Percentiles rank a stretch among this genome's conserved stretches.
Conservation (phyloP, 2,888 invertebrate species). For the Psylliodes chrysocephalus region DNA sequence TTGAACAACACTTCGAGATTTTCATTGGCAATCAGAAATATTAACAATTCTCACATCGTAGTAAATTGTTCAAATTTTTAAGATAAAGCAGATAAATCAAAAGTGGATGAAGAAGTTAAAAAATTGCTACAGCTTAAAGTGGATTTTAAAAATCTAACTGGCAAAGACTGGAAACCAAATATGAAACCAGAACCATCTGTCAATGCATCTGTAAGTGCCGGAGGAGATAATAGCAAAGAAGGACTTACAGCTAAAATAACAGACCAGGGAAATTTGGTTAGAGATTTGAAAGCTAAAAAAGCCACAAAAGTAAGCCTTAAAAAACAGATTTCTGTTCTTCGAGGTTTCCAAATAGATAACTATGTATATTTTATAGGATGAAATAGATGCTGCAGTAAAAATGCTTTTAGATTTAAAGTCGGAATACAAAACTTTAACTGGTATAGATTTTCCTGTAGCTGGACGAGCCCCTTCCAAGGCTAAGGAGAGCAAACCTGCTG, state of each 20-base stretch:
- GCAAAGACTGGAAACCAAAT: slow-evolving; percentile 67
- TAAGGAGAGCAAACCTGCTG: slow-evolving; percentile 50
- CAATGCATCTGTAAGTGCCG: slow-evolving; percentile 62
- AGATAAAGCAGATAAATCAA: slow-evolving; percentile 63
- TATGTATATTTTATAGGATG: slow-evolving; percentile 51
- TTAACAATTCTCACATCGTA: no score
- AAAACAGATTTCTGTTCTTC: no score
- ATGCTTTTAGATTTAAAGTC: slow-evolving; percentile 70
- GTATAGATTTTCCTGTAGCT: slow-evolving; percentile 65
- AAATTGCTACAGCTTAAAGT: slow-evolving; percentile 68
- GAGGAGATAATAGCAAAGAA: slow-evolving; percentile 62
- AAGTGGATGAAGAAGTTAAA: slow-evolving; percentile 70
- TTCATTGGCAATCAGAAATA: no score
- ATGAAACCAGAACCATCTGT: slow-evolving; percentile 34
- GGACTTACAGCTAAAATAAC: slow-evolving; percentile 65
- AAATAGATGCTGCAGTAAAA: slow-evolving; percentile 65
- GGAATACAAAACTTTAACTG: slow-evolving; percentile 69
- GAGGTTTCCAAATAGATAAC: no score
- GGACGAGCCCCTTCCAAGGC: slow-evolving; percentile 55
- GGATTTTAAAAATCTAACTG: slow-evolving; percentile 69
- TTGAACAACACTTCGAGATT: no score
- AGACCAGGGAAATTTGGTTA: slow-evolving; percentile 71
- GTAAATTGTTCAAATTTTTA: no score
- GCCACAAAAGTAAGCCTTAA: slow-evolving; percentile 60
- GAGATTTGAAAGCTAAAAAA: slow-evolving; percentile 67